Evolutionary conservation across 2,797 vertebrate genomes (phyloP).

Genomic region (Anguilla pacifica): DNA sequence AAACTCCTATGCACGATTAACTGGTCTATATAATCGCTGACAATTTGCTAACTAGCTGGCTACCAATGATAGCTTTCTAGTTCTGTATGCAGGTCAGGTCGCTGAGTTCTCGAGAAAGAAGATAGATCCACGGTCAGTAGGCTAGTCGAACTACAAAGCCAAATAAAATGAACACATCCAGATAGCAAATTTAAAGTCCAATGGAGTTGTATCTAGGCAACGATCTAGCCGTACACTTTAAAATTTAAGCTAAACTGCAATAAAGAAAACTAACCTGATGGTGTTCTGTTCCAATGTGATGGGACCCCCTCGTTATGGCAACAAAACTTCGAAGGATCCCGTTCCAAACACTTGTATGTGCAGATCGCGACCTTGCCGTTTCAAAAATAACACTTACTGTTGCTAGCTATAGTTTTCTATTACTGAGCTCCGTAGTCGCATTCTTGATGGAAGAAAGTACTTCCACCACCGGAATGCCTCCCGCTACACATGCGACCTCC

Average conservation of each 20-base stretch:
- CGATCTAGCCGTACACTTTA: neutral
- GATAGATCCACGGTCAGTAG: neutral
- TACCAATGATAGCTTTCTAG: neutral
- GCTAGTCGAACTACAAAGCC: neutral
- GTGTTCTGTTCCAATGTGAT: neutral
- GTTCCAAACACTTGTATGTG: neutral
- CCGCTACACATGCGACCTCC: conserved; percentile 23
- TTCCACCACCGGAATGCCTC: neutral
- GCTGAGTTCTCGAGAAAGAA: neutral
- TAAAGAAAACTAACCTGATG: neutral
- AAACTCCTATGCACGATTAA: neutral
- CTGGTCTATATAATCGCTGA: neutral
- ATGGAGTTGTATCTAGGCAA: neutral
- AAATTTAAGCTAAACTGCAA: neutral
- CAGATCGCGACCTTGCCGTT: neutral
- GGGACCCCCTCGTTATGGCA: neutral
- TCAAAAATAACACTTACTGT: neutral
- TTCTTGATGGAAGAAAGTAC: conserved; percentile 9
- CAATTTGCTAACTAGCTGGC: neutral
- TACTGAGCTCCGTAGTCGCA: neutral
- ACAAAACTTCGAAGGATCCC: neutral
- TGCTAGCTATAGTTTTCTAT: neutral
- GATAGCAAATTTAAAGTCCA: neutral
- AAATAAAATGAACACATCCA: neutral
- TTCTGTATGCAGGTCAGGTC: neutral